Conservation (phyloP, 1,140 invertebrate species). For the Araneus ventricosus region DNA sequence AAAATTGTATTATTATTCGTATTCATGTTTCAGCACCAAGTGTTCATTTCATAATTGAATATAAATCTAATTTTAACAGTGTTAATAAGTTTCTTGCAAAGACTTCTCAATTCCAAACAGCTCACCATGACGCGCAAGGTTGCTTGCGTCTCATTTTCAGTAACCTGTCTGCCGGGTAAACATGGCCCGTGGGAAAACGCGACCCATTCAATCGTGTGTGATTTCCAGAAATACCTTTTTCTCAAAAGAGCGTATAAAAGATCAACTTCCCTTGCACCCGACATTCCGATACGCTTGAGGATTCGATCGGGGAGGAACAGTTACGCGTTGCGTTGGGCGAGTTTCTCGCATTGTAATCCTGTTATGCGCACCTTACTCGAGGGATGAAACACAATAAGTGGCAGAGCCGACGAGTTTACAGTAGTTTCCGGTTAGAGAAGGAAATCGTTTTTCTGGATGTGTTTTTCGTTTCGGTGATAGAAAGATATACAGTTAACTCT, state of each 20-base stretch:
- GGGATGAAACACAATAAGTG: not conserved
- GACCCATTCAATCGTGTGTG: not conserved
- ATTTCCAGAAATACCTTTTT: slow-evolving; percentile 54
- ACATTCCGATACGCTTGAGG: slow-evolving; percentile 22
- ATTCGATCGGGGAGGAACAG: not conserved
- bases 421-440: not conserved
- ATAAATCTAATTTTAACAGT: too few relatives aligned
- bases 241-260: slow-evolving; percentile 29
- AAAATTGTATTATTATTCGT: too few relatives aligned
- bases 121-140: not conserved
- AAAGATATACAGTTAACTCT: too few relatives aligned
- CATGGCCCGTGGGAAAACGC: slow-evolving; percentile 27
- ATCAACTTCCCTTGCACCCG: slow-evolving; percentile 30
- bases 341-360: slow-evolving; percentile 41
- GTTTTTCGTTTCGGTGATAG: not conserved
- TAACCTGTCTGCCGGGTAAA: not conserved
- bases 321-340: not conserved
- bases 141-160: not conserved
- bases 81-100: too few relatives aligned
- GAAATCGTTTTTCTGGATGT: not conserved
- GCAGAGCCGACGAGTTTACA: not conserved
- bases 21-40: too few relatives aligned
- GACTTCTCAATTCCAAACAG: too few relatives aligned
- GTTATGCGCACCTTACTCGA: not conserved
- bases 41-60: too few relatives aligned